A percentile compares a stretch with the other conserved stretches of the same genome.
Conservation (phyloP, 2,113 vertebrate species). For the Furnarius figulus region DNA sequence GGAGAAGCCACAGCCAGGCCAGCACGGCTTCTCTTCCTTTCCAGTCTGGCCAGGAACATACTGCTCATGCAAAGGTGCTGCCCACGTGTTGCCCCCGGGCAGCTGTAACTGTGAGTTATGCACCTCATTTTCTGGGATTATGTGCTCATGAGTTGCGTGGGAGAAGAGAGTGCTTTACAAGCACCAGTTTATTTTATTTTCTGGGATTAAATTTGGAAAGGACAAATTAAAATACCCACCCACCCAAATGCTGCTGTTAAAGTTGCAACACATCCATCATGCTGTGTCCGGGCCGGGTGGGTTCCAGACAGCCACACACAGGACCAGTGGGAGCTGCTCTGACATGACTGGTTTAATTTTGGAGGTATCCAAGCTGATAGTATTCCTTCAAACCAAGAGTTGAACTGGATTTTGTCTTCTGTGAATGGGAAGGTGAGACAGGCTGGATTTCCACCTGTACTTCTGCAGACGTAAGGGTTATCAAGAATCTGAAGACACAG, state of each 20-base stretch:
- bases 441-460: background rate
- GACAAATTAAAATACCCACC: background rate
- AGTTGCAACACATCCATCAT: background rate
- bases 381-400: background rate
- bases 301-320: background rate
- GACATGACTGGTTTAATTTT: accelerated
- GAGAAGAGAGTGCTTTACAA: background rate
- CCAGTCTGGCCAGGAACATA: background rate
- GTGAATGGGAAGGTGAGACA: background rate
- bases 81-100: background rate
- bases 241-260: background rate
- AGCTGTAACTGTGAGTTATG: background rate
- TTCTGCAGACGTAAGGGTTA: background rate
- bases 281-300: background rate
- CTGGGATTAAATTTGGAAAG: background rate
- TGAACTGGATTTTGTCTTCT: background rate
- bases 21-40: background rate
- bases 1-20: background rate
- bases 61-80: background rate
- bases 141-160: accelerated
- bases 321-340: background rate
- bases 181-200: background rate
- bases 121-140: background rate
- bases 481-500: background rate
- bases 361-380: accelerated